Evolutionary conservation across 2,797 vertebrate genomes (phyloP).

Genomic region (Melanogrammus aeglefinus): DNA sequence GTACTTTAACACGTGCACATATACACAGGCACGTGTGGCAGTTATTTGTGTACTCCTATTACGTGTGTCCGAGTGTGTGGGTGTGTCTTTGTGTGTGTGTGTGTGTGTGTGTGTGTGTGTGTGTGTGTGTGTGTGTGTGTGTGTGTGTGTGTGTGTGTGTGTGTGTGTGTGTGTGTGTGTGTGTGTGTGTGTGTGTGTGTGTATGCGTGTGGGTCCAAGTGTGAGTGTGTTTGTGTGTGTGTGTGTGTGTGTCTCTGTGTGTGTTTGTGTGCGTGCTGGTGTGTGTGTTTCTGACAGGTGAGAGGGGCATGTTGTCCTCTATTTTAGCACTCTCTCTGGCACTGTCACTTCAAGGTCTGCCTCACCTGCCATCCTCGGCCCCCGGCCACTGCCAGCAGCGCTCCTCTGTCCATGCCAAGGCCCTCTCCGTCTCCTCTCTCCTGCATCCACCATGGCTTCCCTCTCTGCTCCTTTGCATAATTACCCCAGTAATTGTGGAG

Average conservation of each 20-base stretch:
- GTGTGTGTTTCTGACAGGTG: slow-evolving; percentile 59
- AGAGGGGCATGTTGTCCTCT: slow-evolving; percentile 62
- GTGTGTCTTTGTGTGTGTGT: no score
- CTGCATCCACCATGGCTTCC: slow-evolving; percentile 48
- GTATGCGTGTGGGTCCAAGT: no score
- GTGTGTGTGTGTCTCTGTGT: no score
- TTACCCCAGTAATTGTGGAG: slow-evolving; percentile 75
- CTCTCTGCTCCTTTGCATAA: slow-evolving; percentile 68
- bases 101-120: no score
- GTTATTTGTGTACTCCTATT: slow-evolving; percentile 3
- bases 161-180: slow-evolving; percentile 1
- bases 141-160: neutral
- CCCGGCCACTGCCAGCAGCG: slow-evolving; percentile 51
- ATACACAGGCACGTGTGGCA: neutral
- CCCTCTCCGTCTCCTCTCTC: slow-evolving; percentile 43
- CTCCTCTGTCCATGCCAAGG: slow-evolving; percentile 61
- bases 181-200: slow-evolving; percentile 6
- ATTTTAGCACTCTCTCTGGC: slow-evolving; percentile 55
- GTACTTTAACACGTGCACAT: slow-evolving; percentile 12
- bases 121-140: no score
- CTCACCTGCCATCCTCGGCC: slow-evolving; percentile 53
- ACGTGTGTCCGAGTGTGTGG: slow-evolving; percentile 16
- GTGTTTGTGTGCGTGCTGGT: no score
- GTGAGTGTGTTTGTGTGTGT: no score
- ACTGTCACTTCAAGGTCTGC: slow-evolving; percentile 68